A percentile compares a stretch with the other conserved stretches of the same genome.
These are phyloP conservation scores for Apis dorsata DNA, from an alignment of 1,140 invertebrate species.

Conservation along the genomic window DNA sequence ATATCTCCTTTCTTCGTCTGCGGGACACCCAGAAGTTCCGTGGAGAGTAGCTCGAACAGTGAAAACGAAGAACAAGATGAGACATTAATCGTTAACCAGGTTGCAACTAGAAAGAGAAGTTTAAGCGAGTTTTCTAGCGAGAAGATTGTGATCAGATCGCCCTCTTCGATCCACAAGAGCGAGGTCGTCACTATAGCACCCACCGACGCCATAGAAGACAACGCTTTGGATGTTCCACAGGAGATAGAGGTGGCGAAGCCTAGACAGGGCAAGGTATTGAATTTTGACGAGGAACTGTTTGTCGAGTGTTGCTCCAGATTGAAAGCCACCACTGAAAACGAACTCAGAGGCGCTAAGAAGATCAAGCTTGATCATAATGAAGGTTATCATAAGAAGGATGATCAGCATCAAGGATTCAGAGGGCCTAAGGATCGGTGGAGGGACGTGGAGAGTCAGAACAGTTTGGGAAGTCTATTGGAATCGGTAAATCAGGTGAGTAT, in stretches of 20 bases:
- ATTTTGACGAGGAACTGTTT: slow-evolving; percentile 77
- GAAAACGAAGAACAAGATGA: slow-evolving; percentile 59
- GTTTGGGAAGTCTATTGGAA: slow-evolving; percentile 75
- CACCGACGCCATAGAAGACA: slow-evolving; percentile 77
- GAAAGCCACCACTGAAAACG: slow-evolving; percentile 77
- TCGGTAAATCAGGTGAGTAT: slow-evolving; percentile 78
- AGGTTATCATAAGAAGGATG: slow-evolving; percentile 70
- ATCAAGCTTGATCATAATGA: slow-evolving; percentile 76
- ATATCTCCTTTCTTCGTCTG: slow-evolving; percentile 74
- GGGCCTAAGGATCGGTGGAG: slow-evolving; percentile 72
- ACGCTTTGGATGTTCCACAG: slow-evolving; percentile 73
- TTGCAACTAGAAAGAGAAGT: slow-evolving; percentile 43
- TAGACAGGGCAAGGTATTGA: slow-evolving; percentile 75
- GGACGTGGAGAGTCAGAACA: slow-evolving; percentile 77
- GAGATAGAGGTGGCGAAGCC: slow-evolving; percentile 64
- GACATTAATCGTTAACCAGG: slow-evolving; percentile 13
- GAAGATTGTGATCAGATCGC: slow-evolving; percentile 73
- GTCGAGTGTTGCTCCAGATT: slow-evolving; percentile 78
- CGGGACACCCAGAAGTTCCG: slow-evolving; percentile 70
- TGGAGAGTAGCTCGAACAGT: slow-evolving; percentile 63
- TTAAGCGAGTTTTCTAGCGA: slow-evolving; percentile 68
- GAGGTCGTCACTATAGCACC: slow-evolving; percentile 75
- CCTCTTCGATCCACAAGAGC: slow-evolving; percentile 56
- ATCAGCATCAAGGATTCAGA: slow-evolving; percentile 66
- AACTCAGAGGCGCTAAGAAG: slow-evolving; percentile 76